These are phyloP conservation scores for Caradrina clavipalpis DNA, from an alignment of 2,888 invertebrate genomes.

Conservation along the genomic window DNA sequence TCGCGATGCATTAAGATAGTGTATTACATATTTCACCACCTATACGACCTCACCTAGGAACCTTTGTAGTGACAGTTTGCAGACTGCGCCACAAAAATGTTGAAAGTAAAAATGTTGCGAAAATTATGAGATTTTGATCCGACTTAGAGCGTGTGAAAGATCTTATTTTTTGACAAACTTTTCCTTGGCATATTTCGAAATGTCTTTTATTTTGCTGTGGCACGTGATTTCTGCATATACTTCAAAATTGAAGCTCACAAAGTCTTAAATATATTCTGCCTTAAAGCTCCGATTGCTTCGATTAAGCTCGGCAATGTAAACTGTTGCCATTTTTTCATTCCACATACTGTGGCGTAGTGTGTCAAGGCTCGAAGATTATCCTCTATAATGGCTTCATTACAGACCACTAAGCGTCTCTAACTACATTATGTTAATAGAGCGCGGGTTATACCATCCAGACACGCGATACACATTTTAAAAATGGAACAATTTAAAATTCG, in stretches of 20 bases:
- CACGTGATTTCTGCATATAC: not conserved
- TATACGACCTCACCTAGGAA: constrained; percentile 69
- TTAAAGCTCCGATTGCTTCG: constrained; percentile 12
- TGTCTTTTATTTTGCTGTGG: not conserved
- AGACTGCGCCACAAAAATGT: constrained; percentile 46
- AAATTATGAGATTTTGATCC: constrained; percentile 48
- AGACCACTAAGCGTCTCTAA: constrained; percentile 66
- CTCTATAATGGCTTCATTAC: constrained; percentile 82
- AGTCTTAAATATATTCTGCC: not conserved
- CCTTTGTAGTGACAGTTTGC: constrained; percentile 50
- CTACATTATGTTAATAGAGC: constrained; percentile 81
- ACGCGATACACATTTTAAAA: constrained; percentile 84
- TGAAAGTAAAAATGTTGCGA: constrained; percentile 49
- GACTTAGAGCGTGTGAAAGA: constrained; percentile 59
- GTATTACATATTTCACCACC: constrained; percentile 83
- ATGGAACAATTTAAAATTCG: constrained; percentile 83
- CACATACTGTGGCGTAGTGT: constrained; percentile 50
- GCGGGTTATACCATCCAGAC: constrained; percentile 81
- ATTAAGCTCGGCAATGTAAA: constrained; percentile 25
- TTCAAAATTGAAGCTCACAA: not conserved
- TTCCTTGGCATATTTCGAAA: constrained; percentile 29
- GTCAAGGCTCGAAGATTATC: constrained; percentile 63
- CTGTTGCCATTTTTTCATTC: constrained; percentile 43
- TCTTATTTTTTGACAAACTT: constrained; percentile 33
- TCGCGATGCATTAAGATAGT: constrained; percentile 83